Evolutionary conservation across 2,888 invertebrate species (phyloP).

Genomic region (Orthonevra nobilis): DNA sequence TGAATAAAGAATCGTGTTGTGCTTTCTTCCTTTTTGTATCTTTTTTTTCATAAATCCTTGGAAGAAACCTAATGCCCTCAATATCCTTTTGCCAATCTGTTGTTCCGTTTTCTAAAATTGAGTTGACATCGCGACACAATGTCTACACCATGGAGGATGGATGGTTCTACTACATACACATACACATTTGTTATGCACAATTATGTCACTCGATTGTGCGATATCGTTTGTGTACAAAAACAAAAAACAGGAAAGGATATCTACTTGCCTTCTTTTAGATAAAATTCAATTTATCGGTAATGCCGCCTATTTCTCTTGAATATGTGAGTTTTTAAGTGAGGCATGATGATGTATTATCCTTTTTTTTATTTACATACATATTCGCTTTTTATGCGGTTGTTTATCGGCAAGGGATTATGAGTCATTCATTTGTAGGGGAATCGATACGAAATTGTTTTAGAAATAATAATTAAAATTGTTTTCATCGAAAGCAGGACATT

Average conservation of each 20-base stretch:
- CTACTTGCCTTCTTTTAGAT: conserved; percentile 1
- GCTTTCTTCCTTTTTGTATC: background rate
- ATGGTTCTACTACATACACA: background rate
- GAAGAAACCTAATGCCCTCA: conserved; percentile 57
- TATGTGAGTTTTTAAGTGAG: background rate
- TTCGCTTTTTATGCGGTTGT: background rate
- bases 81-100: conserved; percentile 56
- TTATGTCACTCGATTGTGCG: conserved; percentile 18
- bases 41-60: conserved; percentile 17
- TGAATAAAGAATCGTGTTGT: background rate
- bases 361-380: background rate
- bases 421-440: too few relatives aligned
- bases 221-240: too few relatives aligned
- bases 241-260: background rate
- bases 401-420: background rate
- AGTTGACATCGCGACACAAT: conserved; percentile 62
- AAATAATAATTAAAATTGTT: too few relatives aligned
- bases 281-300: conserved; percentile 59
- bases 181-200: conserved; percentile 9
- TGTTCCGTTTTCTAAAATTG: conserved; percentile 50
- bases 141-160: conserved; percentile 11
- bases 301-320: conserved; percentile 57
- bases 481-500: too few relatives aligned
- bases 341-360: background rate
- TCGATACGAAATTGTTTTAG: too few relatives aligned